Conservation (phyloP, 2,888 invertebrate genomes). For the Mimachlamys varia region DNA sequence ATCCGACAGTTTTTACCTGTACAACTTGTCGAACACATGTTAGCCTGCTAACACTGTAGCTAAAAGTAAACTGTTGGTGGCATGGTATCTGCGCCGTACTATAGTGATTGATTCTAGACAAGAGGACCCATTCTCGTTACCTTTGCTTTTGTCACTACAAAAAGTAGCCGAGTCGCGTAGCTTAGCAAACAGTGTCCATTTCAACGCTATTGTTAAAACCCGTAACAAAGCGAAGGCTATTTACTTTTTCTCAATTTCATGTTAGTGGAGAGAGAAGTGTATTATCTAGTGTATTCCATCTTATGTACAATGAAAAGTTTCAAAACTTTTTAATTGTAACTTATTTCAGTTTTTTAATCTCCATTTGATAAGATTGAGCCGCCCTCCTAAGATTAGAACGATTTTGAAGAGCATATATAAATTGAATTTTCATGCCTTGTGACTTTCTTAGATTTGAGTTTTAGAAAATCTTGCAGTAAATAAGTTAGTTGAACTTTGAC, state of each 20-base stretch:
- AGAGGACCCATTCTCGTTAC: background rate
- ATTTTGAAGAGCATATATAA: background rate
- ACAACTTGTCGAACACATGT: background rate
- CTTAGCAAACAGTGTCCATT: slow-evolving; percentile 31
- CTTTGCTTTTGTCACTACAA: background rate
- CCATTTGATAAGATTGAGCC: background rate
- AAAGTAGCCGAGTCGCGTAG: background rate
- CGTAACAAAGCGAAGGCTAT: background rate
- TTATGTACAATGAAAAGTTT: background rate
- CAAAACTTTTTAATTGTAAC: background rate
- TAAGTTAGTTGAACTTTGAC: no score
- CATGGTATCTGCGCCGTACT: background rate
- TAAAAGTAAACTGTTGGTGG: background rate
- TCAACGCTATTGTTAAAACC: background rate
- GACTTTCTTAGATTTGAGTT: no score
- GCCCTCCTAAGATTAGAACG: background rate
- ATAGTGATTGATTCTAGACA: background rate
- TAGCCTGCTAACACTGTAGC: background rate
- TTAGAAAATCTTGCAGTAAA: no score
- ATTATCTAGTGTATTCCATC: background rate
- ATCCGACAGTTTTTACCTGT: slow-evolving; percentile 7
- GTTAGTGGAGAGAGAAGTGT: background rate
- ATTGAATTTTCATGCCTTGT: no score
- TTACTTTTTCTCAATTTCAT: background rate
- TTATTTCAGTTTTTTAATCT: background rate